Percentiles rank a stretch among this genome's conserved stretches.
Conservation (phyloP, 2,797 vertebrate species). For the Phrynocephalus vlangalii region DNA sequence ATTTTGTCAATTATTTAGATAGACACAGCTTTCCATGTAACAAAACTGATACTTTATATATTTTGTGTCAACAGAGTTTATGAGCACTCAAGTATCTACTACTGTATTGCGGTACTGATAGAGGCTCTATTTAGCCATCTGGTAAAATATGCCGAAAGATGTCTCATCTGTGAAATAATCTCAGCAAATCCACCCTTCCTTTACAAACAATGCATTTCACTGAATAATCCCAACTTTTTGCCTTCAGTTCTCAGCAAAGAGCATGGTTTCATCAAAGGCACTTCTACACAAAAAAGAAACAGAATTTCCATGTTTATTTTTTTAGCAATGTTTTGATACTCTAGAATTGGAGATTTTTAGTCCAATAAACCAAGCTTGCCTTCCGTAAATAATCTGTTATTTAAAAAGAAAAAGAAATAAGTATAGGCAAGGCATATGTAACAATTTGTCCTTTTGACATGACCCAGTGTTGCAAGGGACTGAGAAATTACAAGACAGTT, state of each 20-base stretch:
- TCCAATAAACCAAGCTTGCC: not conserved
- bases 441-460: slow-evolving; percentile 5
- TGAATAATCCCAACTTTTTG: not conserved
- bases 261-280: not conserved
- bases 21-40: not conserved
- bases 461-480: not conserved
- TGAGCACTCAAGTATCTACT: not conserved
- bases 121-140: not conserved
- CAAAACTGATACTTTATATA: not conserved
- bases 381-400: slow-evolving; percentile 8
- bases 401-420: not conserved
- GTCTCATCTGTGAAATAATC: not conserved
- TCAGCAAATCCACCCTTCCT: not conserved
- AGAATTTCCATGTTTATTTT: not conserved
- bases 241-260: not conserved
- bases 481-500: slow-evolving; percentile 15
- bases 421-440: not conserved
- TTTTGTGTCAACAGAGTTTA: not conserved
- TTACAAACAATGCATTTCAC: not conserved
- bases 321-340: slow-evolving; percentile 5
- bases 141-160: not conserved
- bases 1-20: too few species aligned
- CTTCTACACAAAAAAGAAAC: not conserved
- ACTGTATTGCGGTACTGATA: not conserved
- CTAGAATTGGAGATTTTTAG: not conserved